These are phyloP conservation scores for Epirrhoe tristata DNA, from an alignment of 2,888 invertebrate genomes.

Conservation along the genomic window DNA sequence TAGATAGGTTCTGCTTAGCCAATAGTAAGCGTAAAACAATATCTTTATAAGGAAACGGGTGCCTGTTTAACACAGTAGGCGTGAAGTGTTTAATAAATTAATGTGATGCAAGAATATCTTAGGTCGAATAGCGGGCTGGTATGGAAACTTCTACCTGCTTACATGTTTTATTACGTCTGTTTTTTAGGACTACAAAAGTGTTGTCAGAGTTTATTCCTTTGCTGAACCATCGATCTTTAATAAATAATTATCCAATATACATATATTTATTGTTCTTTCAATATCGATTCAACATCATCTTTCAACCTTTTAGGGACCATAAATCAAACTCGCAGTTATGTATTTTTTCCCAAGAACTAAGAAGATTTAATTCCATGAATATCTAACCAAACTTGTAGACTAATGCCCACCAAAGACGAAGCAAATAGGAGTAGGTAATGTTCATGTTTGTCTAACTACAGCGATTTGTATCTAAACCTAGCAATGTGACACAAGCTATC, in stretches of 20 bases:
- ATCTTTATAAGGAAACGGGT: conserved; percentile 25
- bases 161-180: neutral
- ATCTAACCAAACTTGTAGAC: neutral
- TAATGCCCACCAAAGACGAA: neutral
- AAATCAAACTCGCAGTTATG: no score
- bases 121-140: conserved; percentile 3
- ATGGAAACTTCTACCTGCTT: neutral
- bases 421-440: neutral
- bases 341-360: no score
- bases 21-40: conserved; percentile 25
- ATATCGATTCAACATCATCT: no score
- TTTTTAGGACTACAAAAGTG: no score
- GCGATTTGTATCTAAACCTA: conserved; percentile 23
- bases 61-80: conserved; percentile 23
- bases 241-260: no score
- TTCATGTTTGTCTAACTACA: conserved; percentile 12
- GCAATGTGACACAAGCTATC: conserved; percentile 39
- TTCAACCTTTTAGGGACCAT: no score
- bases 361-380: neutral
- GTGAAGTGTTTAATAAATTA: conserved; percentile 30
- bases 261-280: no score
- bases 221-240: no score
- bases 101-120: conserved; percentile 32
- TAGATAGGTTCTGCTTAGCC: conserved; percentile 11
- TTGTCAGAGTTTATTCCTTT: no score